These are phyloP conservation scores for Bombyx mandarina DNA, from an alignment of 1,140 invertebrate genomes.

Conservation along the genomic window DNA sequence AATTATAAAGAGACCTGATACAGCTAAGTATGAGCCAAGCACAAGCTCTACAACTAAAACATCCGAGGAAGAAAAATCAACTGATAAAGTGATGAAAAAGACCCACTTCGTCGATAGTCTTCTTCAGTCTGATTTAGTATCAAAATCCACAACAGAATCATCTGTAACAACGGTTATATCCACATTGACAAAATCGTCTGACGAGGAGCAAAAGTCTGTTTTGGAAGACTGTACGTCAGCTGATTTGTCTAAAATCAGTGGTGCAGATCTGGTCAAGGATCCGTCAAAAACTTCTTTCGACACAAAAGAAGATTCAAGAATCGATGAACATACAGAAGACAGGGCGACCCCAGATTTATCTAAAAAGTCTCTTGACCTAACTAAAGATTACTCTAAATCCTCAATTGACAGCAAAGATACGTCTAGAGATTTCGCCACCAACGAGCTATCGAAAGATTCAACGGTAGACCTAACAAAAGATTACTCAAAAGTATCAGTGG, in stretches of 20 bases:
- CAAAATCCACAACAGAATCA: conserved; percentile 62
- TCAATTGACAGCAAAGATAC: conserved; percentile 66
- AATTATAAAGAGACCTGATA: conserved; percentile 10
- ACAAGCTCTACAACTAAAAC: conserved; percentile 14
- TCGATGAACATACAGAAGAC: conserved; percentile 52
- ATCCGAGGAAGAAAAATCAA: conserved; percentile 25
- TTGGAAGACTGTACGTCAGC: conserved; percentile 58
- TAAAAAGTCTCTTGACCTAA: conserved; percentile 60
- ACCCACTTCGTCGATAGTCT: conserved; percentile 47
- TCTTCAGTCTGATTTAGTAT: conserved; percentile 48
- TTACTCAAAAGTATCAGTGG: conserved; percentile 56
- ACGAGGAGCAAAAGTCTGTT: conserved; percentile 59
- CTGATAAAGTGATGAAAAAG: conserved; percentile 35
- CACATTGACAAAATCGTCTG: conserved; percentile 59
- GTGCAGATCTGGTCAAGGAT: conserved; percentile 58
- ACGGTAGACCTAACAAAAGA: conserved; percentile 62
- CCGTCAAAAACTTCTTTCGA: conserved; percentile 58
- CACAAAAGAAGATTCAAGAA: conserved; percentile 49
- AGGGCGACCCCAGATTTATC: conserved; percentile 56
- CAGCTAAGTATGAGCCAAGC: conserved; percentile 16
- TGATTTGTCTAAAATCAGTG: conserved; percentile 60
- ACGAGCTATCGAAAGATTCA: conserved; percentile 63
- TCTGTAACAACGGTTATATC: conserved; percentile 60
- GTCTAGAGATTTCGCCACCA: conserved; percentile 64
- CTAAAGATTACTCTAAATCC: conserved; percentile 65